Percentiles rank a stretch among this genome's conserved stretches.
phyloP scores from a whole-genome alignment of 1,140 invertebrate species.

The Teleopsis dalmanni region DNA sequence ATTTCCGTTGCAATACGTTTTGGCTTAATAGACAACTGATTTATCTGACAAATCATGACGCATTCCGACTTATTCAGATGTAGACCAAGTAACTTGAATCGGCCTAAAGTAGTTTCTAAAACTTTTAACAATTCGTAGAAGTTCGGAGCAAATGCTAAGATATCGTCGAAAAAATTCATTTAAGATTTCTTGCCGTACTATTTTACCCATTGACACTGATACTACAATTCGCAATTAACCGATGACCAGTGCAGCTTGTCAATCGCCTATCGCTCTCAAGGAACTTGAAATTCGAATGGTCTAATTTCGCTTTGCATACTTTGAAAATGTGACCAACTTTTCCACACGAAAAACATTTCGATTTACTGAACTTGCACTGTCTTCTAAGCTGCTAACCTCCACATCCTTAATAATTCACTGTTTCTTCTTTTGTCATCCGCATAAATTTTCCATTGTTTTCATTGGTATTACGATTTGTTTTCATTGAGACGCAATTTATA shows the following conservation, averaged over 20 bases:
- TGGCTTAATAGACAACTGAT: too few species aligned
- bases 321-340: constrained; percentile 3
- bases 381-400: background rate
- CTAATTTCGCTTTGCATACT: constrained; percentile 1
- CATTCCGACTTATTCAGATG: too few species aligned
- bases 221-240: background rate
- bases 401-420: background rate
- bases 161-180: background rate
- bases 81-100: too few species aligned
- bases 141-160: background rate
- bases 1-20: too few species aligned
- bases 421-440: background rate
- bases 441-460: too few species aligned
- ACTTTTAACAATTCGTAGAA: too few species aligned
- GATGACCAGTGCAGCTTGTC: too few species aligned
- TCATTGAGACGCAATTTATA: background rate
- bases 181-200: background rate
- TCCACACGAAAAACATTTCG: background rate
- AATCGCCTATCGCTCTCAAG: too few species aligned
- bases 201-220: background rate
- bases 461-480: background rate
- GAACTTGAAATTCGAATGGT: background rate
- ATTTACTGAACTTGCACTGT: background rate
- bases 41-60: too few species aligned
- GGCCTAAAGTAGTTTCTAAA: too few species aligned